Percentiles rank a stretch among this genome's conserved stretches.
phyloP scores from a whole-genome alignment of 2,888 invertebrate genomes.

The Margaritifera margaritifera region DNA sequence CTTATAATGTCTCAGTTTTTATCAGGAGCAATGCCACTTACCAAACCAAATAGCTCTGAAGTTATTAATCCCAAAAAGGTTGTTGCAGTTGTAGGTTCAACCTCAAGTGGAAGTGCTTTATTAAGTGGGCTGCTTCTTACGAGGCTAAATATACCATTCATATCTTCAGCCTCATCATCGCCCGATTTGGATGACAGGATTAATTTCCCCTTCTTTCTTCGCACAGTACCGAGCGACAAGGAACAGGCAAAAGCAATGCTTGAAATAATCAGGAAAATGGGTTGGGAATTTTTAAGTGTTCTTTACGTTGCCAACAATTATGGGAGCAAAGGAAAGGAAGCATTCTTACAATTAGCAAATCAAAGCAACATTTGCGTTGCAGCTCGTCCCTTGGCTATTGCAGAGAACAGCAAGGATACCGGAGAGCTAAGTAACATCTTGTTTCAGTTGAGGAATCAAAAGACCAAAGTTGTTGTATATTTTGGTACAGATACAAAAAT shows the following conservation, averaged over 20 bases:
- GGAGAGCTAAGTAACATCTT: constrained; percentile 30
- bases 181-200: constrained; percentile 58
- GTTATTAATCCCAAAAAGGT: constrained; percentile 42
- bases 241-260: constrained; percentile 61
- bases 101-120: constrained; percentile 68
- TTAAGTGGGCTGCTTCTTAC: constrained; percentile 50
- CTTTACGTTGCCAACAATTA: constrained; percentile 64
- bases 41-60: constrained; percentile 16
- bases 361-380: constrained; percentile 57
- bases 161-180: constrained; percentile 62
- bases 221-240: constrained; percentile 66
- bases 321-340: constrained; percentile 57
- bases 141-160: constrained; percentile 53
- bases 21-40: constrained; percentile 29
- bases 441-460: constrained; percentile 21
- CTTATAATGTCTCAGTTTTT: constrained; percentile 40
- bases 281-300: constrained; percentile 61
- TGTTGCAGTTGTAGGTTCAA: constrained; percentile 76
- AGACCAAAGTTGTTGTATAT: constrained; percentile 59
- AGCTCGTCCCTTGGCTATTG: constrained; percentile 38
- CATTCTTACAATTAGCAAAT: constrained; percentile 46
- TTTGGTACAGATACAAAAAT: constrained; percentile 60
- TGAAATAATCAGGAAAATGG: constrained; percentile 48
- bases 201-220: constrained; percentile 62
- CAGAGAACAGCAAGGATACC: constrained; percentile 27